A percentile compares a stretch with the other conserved stretches of the same genome.
Evolutionary conservation across 2,113 vertebrate species (phyloP).

Genomic region (Phyllostomus hastatus): DNA sequence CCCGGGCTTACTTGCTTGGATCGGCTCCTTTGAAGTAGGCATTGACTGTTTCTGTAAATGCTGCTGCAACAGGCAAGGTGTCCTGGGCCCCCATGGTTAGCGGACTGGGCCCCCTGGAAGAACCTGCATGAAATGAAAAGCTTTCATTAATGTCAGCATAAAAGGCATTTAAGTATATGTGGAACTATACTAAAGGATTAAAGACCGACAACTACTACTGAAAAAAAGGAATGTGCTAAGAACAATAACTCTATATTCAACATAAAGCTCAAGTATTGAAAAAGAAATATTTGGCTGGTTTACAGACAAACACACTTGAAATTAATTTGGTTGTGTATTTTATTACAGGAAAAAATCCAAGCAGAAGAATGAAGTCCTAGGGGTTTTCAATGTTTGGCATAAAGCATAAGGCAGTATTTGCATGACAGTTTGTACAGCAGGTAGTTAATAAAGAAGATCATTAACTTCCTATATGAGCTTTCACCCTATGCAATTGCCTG

Average conservation of each 20-base stretch:
- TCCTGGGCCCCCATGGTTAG: conserved; percentile 99
- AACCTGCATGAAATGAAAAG: conserved; percentile 84
- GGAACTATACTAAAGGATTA: background rate
- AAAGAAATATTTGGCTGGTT: background rate
- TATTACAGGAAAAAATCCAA: conserved; percentile 63
- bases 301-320: conserved; percentile 45
- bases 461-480: background rate
- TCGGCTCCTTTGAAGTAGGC: conserved; percentile 98
- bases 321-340: conserved; percentile 15
- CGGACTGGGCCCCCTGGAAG: conserved; percentile 95
- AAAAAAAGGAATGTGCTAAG: background rate
- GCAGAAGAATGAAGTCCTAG: background rate
- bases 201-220: background rate
- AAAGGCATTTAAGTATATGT: background rate
- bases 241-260: background rate
- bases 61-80: conserved; percentile 96
- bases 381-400: background rate
- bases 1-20: conserved; percentile 91
- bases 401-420: conserved; percentile 60
- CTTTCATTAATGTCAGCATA: conserved; percentile 24
- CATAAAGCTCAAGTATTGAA: conserved; percentile 27
- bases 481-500: background rate
- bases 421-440: conserved; percentile 75
- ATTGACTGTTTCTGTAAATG: conserved; percentile 98
- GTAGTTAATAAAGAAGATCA: background rate